These are phyloP conservation scores for Microctenopoma steveboyesi DNA, from an alignment of 2,797 vertebrate species.

Conservation along the genomic window DNA sequence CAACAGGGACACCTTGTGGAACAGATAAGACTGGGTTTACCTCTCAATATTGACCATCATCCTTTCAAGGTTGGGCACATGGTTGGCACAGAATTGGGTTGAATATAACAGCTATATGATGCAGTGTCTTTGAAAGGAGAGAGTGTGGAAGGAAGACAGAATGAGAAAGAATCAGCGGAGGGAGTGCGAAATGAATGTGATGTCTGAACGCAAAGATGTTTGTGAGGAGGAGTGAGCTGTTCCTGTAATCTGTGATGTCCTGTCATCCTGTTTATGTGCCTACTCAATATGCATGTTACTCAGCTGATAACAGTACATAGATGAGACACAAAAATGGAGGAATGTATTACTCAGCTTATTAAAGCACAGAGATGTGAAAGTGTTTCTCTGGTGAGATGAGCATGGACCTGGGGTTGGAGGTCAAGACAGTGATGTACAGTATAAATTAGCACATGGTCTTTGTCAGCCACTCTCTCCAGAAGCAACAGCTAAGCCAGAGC, in stretches of 20 bases:
- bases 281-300: constrained; percentile 76
- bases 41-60: constrained; percentile 49
- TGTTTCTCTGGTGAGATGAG: constrained; percentile 40
- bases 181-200: constrained; percentile 63
- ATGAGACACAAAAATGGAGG: constrained; percentile 58
- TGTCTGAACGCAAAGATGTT: constrained; percentile 64
- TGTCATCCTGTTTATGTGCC: constrained; percentile 72
- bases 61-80: constrained; percentile 19
- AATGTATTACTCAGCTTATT: constrained; percentile 25
- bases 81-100: constrained; percentile 34
- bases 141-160: constrained; percentile 30
- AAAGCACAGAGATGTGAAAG: constrained; percentile 17
- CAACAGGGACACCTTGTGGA: constrained; percentile 45
- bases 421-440: constrained; percentile 61
- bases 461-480: constrained; percentile 57
- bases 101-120: constrained; percentile 22
- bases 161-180: constrained; percentile 41
- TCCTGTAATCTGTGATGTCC: constrained; percentile 71
- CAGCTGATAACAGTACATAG: constrained; percentile 58
- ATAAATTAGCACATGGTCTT: constrained; percentile 67
- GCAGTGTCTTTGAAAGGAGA: constrained; percentile 32
- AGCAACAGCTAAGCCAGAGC: constrained; percentile 54
- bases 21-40: constrained; percentile 23
- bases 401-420: constrained; percentile 56
- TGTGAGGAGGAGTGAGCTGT: constrained; percentile 76